These are phyloP conservation scores for Mycalesis mineus DNA, from an alignment of 2,888 invertebrate genomes.

Conservation along the genomic window DNA sequence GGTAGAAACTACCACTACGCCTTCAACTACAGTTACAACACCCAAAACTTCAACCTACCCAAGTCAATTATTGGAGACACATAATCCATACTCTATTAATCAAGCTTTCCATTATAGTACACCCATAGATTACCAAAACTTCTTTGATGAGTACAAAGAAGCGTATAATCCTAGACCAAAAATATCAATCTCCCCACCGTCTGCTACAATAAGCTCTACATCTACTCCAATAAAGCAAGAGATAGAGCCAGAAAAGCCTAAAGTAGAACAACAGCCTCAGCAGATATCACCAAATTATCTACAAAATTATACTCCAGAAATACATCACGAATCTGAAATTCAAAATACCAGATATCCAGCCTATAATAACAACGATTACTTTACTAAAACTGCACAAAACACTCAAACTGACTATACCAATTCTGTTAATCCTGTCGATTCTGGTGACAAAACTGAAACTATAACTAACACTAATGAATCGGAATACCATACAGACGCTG, in stretches of 20 bases:
- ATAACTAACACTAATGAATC: conserved; percentile 30
- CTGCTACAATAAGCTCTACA: conserved; percentile 27
- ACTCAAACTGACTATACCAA: conserved; percentile 25
- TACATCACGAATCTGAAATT: conserved; percentile 58
- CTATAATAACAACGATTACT: conserved; percentile 50
- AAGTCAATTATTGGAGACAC: conserved; percentile 64
- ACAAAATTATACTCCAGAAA: conserved; percentile 61
- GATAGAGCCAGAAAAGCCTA: conserved; percentile 31
- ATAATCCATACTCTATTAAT: conserved; percentile 72
- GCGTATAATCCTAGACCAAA: conserved; percentile 43
- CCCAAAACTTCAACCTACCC: conserved; percentile 62
- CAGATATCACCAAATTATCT: conserved; percentile 53
- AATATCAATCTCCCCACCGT: conserved; percentile 32
- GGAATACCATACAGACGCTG: conserved; percentile 40
- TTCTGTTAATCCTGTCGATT: conserved; percentile 29
- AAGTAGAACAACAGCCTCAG: conserved; percentile 37
- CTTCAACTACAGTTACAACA: conserved; percentile 45
- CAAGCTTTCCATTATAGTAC: conserved; percentile 73
- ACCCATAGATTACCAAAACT: conserved; percentile 65
- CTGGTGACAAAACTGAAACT: conserved; percentile 28
- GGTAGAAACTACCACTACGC: conserved; percentile 46
- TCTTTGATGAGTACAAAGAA: conserved; percentile 62
- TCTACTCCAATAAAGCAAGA: conserved; percentile 43
- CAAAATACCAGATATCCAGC: conserved; percentile 50
- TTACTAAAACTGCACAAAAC: conserved; percentile 43